phyloP scores from a whole-genome alignment of 2,113 vertebrate species.

The Nymphicus hollandicus region DNA sequence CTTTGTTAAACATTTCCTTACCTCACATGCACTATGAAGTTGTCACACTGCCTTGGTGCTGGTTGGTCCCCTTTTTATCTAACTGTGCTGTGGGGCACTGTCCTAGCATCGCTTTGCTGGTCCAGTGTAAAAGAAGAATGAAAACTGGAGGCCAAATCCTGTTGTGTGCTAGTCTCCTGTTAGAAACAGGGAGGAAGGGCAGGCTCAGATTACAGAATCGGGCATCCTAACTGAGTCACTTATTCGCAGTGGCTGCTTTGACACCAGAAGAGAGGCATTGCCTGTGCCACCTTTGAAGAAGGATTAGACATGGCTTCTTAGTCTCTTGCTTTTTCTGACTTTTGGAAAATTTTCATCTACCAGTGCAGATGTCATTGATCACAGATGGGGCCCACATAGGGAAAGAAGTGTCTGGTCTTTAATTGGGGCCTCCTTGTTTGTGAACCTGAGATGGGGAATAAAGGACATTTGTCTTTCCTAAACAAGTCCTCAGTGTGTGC shows the following conservation, averaged over 20 bases:
- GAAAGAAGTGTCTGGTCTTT: not conserved
- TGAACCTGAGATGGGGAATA: not conserved
- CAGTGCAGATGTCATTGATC: not conserved
- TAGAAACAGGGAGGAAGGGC: not conserved
- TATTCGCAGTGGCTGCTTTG: not conserved
- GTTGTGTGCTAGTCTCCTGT: not conserved
- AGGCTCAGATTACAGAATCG: not conserved
- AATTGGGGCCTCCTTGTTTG: not conserved
- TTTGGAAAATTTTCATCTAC: not conserved
- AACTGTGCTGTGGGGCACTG: not conserved
- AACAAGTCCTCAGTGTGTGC: not conserved
- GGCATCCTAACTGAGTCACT: not conserved
- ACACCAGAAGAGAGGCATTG: not conserved
- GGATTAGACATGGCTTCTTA: conserved; percentile 42
- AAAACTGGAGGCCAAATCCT: not conserved
- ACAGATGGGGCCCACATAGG: not conserved
- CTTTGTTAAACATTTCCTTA: not conserved
- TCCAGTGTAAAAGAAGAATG: not conserved
- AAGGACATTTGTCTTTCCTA: conserved; percentile 1
- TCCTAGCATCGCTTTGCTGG: not conserved
- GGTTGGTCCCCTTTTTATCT: not conserved
- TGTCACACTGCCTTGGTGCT: not conserved
- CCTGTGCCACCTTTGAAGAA: not conserved
- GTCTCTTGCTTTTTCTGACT: not conserved
- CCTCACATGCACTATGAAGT: not conserved